Conservation (phyloP, 37 sponge, comb jelly and placozoan species). For the Agelas oroides region DNA sequence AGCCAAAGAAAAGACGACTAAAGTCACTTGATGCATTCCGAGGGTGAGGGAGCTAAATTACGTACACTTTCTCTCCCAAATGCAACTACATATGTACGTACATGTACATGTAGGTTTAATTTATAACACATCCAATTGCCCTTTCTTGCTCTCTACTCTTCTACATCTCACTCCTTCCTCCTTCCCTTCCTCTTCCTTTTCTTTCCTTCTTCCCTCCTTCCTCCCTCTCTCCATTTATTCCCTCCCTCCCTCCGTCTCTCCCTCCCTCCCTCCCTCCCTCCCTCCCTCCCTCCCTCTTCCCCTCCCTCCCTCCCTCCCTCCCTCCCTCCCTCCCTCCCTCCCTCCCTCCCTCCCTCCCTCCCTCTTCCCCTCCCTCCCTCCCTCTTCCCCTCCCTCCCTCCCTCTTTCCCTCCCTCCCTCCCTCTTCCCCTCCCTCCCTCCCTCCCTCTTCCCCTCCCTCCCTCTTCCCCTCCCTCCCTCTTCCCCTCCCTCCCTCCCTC, state of each 20-base stretch:
- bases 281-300: constrained; percentile 15
- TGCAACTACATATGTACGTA: too few relatives aligned
- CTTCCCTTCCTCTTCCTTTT: constrained; percentile 5
- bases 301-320: constrained; percentile 14
- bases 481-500: background rate
- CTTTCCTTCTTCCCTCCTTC: background rate
- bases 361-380: background rate
- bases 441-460: too few relatives aligned
- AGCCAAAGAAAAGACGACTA: constrained; percentile 57
- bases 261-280: constrained; percentile 21
- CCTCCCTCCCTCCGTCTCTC: constrained; percentile 35
- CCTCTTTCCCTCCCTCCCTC: background rate
- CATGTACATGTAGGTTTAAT: too few relatives aligned
- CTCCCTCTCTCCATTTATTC: constrained; percentile 1
- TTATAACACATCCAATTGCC: too few relatives aligned
- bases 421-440: background rate
- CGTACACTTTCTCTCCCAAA: too few relatives aligned
- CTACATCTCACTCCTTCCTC: too few relatives aligned
- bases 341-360: background rate
- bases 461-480: background rate
- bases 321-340: background rate
- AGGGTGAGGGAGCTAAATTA: constrained; percentile 65
- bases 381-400: background rate
- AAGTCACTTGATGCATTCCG: constrained; percentile 84
- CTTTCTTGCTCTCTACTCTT: constrained; percentile 2